Percentiles rank a stretch among this genome's conserved stretches.
Conservation (phyloP, 2,797 vertebrate species). For the Tragopan temminckii region DNA sequence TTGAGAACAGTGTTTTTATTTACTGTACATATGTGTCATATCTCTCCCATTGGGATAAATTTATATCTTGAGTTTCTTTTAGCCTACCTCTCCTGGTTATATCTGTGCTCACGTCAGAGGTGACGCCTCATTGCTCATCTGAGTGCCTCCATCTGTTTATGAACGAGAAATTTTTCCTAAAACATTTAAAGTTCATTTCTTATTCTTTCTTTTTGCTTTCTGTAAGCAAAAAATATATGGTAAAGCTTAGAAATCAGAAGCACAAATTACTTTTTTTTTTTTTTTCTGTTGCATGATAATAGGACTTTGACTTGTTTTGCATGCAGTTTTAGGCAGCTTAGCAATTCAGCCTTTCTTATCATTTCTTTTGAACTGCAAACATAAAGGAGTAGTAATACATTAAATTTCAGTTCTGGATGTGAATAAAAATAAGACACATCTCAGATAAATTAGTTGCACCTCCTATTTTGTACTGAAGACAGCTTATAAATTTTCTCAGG, state of each 20-base stretch:
- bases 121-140: conserved; percentile 42
- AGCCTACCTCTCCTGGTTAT: conserved; percentile 37
- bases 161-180: conserved; percentile 73
- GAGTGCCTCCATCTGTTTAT: conserved; percentile 74
- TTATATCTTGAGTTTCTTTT: neutral
- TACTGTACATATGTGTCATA: neutral
- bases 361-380: conserved; percentile 65
- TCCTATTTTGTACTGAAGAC: conserved; percentile 19
- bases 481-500: conserved; percentile 36
- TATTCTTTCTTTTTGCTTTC: conserved; percentile 72
- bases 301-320: conserved; percentile 63
- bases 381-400: conserved; percentile 33
- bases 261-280: conserved; percentile 1
- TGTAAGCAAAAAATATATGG: conserved; percentile 50
- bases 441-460: conserved; percentile 50
- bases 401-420: conserved; percentile 55
- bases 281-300: conserved; percentile 34
- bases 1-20: conserved; percentile 1
- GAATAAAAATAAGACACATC: conserved; percentile 60
- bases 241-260: conserved; percentile 72
- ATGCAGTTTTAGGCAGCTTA: conserved; percentile 31
- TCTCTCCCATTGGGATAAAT: conserved; percentile 13
- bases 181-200: conserved; percentile 65
- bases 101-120: conserved; percentile 58
- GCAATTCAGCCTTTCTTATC: conserved; percentile 38